A percentile compares a stretch with the other conserved stretches of the same genome.
Conservation (phyloP, 2,113 vertebrate species). For the Anas platyrhynchos region DNA sequence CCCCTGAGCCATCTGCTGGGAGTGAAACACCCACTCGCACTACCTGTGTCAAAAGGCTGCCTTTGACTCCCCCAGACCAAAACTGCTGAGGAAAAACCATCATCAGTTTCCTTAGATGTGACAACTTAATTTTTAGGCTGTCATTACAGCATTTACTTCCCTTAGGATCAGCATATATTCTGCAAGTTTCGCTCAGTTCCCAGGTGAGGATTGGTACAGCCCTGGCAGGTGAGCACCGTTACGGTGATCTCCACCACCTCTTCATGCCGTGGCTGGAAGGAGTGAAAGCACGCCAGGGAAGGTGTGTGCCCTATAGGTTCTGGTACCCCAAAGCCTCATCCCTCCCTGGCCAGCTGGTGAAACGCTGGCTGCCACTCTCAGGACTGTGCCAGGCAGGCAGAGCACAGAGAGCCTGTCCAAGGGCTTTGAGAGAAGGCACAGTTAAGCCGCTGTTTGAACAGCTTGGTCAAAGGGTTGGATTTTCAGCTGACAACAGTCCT, state of each 20-base stretch:
- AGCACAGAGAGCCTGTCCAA: slow-evolving; percentile 64
- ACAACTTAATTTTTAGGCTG: not conserved
- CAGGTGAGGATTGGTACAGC: not conserved
- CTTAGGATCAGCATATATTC: not conserved
- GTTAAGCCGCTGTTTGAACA: slow-evolving; percentile 75
- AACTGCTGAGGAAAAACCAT: not conserved
- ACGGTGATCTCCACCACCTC: not conserved
- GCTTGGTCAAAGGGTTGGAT: slow-evolving; percentile 69
- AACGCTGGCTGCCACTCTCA: slow-evolving; percentile 14
- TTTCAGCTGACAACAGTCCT: slow-evolving; percentile 67
- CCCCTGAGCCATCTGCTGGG: not conserved
- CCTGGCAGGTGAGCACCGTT: fast-evolving
- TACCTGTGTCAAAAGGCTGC: not conserved
- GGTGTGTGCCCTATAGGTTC: not conserved
- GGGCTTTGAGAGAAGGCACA: slow-evolving; percentile 68
- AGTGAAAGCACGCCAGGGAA: not conserved
- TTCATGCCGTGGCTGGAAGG: not conserved
- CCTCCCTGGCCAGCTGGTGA: slow-evolving; percentile 2
- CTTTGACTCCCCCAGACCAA: not conserved
- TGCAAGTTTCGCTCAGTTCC: not conserved
- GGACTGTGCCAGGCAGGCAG: slow-evolving; percentile 66
- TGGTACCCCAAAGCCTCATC: not conserved
- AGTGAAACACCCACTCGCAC: not conserved
- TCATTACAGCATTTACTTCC: not conserved
- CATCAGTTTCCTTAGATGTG: not conserved